Conservation (phyloP, 2,888 invertebrate species). For the Tetropium fuscum region DNA sequence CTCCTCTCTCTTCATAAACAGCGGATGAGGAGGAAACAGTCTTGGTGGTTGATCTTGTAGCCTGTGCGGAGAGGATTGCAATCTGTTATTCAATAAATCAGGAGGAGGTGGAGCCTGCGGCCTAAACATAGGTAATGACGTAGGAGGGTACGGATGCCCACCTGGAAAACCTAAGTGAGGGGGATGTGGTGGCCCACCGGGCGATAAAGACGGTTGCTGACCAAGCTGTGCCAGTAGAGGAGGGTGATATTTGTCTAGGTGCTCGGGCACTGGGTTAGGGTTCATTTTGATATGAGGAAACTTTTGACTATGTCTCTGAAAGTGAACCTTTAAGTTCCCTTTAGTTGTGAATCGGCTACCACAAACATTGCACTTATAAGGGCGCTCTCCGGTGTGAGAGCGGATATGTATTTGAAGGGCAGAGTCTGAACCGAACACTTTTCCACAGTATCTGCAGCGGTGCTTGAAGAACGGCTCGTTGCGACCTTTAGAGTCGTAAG, state of each 20-base stretch:
- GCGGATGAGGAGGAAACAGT: constrained; percentile 76
- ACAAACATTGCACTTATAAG: constrained; percentile 99
- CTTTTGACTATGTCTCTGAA: constrained; percentile 94
- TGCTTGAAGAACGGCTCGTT: constrained; percentile 95
- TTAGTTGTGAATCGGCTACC: constrained; percentile 99
- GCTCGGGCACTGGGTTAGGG: constrained; percentile 95
- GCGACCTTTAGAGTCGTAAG: constrained; percentile 85
- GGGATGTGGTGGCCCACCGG: constrained; percentile 78
- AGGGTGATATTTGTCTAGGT: constrained; percentile 95
- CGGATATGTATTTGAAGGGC: constrained; percentile 98
- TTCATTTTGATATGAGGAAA: constrained; percentile 98
- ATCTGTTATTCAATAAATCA: constrained; percentile 73
- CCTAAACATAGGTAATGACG: constrained; percentile 73
- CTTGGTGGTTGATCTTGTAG: constrained; percentile 68
- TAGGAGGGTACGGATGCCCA: constrained; percentile 72
- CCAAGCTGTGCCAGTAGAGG: constrained; percentile 84
- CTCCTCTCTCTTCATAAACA: constrained; percentile 77
- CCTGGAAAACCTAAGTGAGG: constrained; percentile 74
- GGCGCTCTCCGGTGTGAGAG: constrained; percentile 97
- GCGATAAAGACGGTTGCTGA: constrained; percentile 72
- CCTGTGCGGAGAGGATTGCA: constrained; percentile 70
- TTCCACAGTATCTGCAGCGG: constrained; percentile 94
- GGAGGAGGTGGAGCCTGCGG: constrained; percentile 70
- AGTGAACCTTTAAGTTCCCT: constrained; percentile 99
- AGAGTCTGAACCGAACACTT: constrained; percentile 96